Percentiles rank a stretch among this genome's conserved stretches.
phyloP scores from a whole-genome alignment of 2,888 invertebrate genomes.

The Xylota sylvarum region DNA sequence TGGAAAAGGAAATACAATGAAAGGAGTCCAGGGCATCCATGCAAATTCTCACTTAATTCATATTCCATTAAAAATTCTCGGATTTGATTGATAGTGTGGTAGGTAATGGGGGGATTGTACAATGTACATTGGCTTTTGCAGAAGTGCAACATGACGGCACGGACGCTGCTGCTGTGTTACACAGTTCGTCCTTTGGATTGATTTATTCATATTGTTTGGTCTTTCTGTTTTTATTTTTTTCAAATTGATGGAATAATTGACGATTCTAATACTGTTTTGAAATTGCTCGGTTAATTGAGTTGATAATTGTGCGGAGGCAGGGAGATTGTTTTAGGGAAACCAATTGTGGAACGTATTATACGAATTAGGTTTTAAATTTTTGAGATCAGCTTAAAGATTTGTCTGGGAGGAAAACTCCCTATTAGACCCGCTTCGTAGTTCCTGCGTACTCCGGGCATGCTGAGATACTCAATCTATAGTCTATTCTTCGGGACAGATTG shows the following conservation, averaged over 20 bases:
- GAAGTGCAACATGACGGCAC: conserved; percentile 42
- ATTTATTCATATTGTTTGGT: conserved; percentile 65
- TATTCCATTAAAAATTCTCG: conserved; percentile 73
- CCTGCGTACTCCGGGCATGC: too few relatives aligned
- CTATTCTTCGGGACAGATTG: too few relatives aligned
- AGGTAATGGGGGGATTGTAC: conserved; percentile 27
- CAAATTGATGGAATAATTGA: conserved; percentile 84
- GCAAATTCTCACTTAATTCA: conserved; percentile 77
- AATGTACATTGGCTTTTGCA: conserved; percentile 25
- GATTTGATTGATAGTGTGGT: conserved; percentile 74
- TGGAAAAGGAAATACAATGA: conserved; percentile 41
- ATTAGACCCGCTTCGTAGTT: too few relatives aligned
- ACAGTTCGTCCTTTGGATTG: conserved; percentile 55
- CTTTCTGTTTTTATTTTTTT: conserved; percentile 78
- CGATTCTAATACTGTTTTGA: conserved; percentile 80
- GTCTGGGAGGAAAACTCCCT: too few relatives aligned
- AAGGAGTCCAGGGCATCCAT: conserved; percentile 55
- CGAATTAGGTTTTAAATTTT: too few relatives aligned
- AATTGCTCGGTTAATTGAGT: conserved; percentile 70
- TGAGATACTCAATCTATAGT: too few relatives aligned
- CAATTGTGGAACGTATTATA: not conserved
- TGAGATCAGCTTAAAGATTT: too few relatives aligned
- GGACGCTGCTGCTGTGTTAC: not conserved
- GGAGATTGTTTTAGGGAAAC: conserved; percentile 4
- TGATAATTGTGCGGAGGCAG: not conserved